phyloP scores from a whole-genome alignment of 2,797 vertebrate species.

The Clarias fuscus region DNA sequence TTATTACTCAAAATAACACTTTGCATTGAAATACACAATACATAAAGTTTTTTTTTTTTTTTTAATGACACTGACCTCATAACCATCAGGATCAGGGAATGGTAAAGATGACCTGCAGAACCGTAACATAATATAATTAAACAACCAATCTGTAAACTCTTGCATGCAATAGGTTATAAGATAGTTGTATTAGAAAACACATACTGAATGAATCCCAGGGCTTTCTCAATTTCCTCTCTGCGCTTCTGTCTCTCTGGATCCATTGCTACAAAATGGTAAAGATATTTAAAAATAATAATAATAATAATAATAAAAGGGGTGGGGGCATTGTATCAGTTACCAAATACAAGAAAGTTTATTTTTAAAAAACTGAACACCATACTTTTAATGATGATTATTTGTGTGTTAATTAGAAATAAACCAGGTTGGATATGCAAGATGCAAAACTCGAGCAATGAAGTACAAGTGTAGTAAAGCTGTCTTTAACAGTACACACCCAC shows the following conservation, averaged over 20 bases:
- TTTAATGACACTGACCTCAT: conserved; percentile 79
- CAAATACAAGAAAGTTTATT: not conserved
- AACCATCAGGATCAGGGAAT: conserved; percentile 89
- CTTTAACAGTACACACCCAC: not conserved
- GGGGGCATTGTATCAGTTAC: not conserved
- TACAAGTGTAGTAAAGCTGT: not conserved
- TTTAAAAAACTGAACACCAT: not conserved
- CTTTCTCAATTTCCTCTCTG: conserved; percentile 95
- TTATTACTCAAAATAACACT: conserved; percentile 12
- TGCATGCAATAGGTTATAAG: no score
- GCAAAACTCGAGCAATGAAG: not conserved
- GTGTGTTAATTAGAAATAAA: no score
- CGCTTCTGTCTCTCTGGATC: conserved; percentile 90
- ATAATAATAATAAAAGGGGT: not conserved
- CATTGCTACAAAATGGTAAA: conserved; percentile 61
- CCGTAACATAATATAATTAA: not conserved
- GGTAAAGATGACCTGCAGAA: conserved; percentile 89
- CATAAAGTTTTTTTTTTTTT: not conserved
- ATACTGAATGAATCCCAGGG: conserved; percentile 98
- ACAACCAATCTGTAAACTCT: not conserved
- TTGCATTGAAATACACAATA: not conserved
- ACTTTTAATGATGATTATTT: not conserved
- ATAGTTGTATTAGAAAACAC: conserved; percentile 49
- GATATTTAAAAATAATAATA: not conserved
- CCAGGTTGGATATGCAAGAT: not conserved